Evolutionary conservation across 2,888 invertebrate genomes (phyloP), one percentile per base, ranked within the genome.

Genomic region (Meliscaeva auricollis): DNA sequence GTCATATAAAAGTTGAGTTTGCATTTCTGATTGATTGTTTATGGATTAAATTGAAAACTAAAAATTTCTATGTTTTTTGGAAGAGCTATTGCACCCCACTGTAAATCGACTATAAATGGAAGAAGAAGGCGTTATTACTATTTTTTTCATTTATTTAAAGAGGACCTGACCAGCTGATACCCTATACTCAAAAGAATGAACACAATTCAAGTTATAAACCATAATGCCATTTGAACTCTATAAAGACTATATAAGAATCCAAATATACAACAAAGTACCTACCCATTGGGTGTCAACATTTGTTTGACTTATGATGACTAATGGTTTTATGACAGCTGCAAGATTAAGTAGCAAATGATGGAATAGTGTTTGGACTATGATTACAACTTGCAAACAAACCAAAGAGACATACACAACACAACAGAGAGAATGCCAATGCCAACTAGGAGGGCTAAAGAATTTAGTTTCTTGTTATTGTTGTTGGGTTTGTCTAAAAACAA

Each of bases 241-340:
- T 58, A 38, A 58, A 38, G 8, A 58, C 58, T 58, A 58, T 26
- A 26, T 2, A 38, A 22, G n/a, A 58, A 38, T 20, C 13, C 32
- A 38, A 13, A 17, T 44, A 75, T 30, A 20, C 77, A 30, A 17
- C 17, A n/a, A 70, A 15, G 11, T 38, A 38, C 13, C 13, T 20
- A 58, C 35, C 58, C 58, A 58, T 44, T 69, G 68, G 79, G 76
- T 74, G 81, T 81, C 81, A 81, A 76, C 41, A 64, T 81, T 81
- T 85, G 81, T 85, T 81, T 85, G 85, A 85, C 85, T 85, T 85
- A 81, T 76, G 72, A 62, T 85, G 76, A 85, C 85, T 85, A 85
- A 85, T 85, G 73, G 76, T 35, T 72, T 62, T 69, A 68, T 77
- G 85, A 76, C 81, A 85, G 73, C 72, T 81, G 76, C 68, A 73